These are phyloP conservation scores for Malurus splendens DNA, from an alignment of 2,797 vertebrate species.

Conservation along the genomic window DNA sequence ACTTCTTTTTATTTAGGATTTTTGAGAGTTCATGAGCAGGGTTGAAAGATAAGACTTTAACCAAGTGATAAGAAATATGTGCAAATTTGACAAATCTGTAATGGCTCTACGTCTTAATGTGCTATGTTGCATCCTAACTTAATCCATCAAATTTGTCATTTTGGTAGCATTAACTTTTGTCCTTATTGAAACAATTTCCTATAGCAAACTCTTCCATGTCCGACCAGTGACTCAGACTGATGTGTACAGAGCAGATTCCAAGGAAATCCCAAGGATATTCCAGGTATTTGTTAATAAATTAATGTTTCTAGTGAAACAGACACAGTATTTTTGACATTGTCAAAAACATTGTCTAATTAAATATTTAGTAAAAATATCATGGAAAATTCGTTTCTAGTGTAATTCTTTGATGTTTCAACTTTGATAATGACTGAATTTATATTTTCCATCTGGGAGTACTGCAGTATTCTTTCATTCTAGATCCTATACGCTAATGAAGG, in stretches of 20 bases:
- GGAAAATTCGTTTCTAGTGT: not conserved
- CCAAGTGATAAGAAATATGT: not conserved
- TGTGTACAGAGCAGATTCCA: conserved; percentile 92
- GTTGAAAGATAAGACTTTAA: not conserved
- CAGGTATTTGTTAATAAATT: conserved; percentile 77
- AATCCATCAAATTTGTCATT: not conserved
- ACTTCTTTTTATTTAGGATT: not conserved
- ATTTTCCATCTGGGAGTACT: not conserved
- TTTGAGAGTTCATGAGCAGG: not conserved
- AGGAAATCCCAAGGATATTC: conserved; percentile 96
- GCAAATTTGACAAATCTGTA: not conserved
- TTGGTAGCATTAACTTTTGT: conserved; percentile 9
- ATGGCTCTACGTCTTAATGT: not conserved
- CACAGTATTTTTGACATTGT: not conserved
- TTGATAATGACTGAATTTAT: not conserved
- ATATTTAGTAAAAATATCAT: not conserved
- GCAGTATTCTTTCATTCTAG: conserved; percentile 63
- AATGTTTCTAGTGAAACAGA: not conserved
- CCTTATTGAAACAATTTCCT: conserved; percentile 42
- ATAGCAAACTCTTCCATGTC: conserved; percentile 94
- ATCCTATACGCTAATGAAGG: conserved; percentile 96
- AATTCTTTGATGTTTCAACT: not conserved
- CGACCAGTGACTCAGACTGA: conserved; percentile 95
- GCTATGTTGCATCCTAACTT: not conserved
- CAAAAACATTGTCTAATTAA: not conserved